Percentiles rank a stretch among this genome's conserved stretches.
These are phyloP conservation scores for Laticauda laticaudata DNA, from an alignment of 2,113 vertebrate genomes.

Conservation along the genomic window DNA sequence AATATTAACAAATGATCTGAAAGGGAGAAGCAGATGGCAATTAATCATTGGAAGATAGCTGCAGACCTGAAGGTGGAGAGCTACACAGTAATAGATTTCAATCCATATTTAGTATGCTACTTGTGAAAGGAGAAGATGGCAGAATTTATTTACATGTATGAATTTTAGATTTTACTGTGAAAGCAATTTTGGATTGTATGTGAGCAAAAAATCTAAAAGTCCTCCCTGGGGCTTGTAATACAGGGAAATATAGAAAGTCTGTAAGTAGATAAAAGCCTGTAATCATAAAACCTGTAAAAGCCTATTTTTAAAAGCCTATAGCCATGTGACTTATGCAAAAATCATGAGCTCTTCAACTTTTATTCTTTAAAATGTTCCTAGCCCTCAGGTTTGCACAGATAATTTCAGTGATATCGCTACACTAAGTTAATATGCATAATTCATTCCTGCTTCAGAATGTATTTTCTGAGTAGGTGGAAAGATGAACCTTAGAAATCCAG, in stretches of 20 bases:
- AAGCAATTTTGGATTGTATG: constrained; percentile 22
- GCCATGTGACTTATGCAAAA: constrained; percentile 32
- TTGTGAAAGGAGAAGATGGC: constrained; percentile 1
- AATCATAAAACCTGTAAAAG: constrained; percentile 34
- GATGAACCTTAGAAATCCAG: not conserved
- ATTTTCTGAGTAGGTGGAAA: not conserved
- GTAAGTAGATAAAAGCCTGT: constrained; percentile 29
- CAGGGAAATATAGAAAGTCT: not conserved
- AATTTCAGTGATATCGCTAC: constrained; percentile 15
- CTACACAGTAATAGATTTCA: not conserved
- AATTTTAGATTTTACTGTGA: constrained; percentile 27
- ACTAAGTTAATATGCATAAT: constrained; percentile 29
- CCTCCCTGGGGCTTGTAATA: constrained; percentile 18
- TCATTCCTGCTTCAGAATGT: not conserved
- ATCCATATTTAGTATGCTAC: not conserved
- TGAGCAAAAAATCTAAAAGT: constrained; percentile 9
- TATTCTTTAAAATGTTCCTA: constrained; percentile 33
- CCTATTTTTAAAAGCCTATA: constrained; percentile 34
- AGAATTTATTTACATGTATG: constrained; percentile 28
- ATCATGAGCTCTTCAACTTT: constrained; percentile 27
- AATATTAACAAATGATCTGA: not conserved
- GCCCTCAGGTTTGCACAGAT: constrained; percentile 32
- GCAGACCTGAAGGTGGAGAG: not conserved
- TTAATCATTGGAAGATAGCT: not conserved
- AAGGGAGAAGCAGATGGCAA: not conserved